These are phyloP conservation scores for Musca vetustissima DNA, from an alignment of 1,140 invertebrate species.

Conservation along the genomic window DNA sequence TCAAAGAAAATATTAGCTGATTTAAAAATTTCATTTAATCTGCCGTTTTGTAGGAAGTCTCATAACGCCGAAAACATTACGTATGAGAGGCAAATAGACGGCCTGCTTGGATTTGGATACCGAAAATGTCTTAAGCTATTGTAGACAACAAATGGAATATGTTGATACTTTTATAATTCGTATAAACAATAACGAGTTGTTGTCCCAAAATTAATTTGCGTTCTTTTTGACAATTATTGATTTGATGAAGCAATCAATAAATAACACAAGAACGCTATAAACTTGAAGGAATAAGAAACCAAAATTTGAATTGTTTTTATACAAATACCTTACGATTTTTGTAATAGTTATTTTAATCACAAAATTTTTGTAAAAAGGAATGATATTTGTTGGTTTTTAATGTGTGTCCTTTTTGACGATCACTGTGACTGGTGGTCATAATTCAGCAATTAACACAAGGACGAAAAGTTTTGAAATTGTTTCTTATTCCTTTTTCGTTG, in stretches of 20 bases:
- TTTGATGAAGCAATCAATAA: conserved; percentile 27
- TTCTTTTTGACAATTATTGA: conserved; percentile 52
- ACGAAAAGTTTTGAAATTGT: background rate
- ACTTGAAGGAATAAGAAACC: background rate
- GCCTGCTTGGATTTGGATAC: background rate
- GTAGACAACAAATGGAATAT: conserved; percentile 26
- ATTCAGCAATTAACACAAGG: conserved; percentile 32
- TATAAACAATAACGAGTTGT: conserved; percentile 27
- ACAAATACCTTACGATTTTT: background rate
- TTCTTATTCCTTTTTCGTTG: conserved; percentile 2
- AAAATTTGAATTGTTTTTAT: background rate
- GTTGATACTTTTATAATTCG: conserved; percentile 8
- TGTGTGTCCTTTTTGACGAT: conserved; percentile 32
- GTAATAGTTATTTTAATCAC: background rate
- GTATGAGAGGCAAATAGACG: conserved; percentile 16
- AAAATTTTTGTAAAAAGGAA: background rate
- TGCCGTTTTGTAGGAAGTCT: conserved; percentile 50
- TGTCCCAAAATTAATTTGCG: conserved; percentile 37
- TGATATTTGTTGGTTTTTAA: conserved; percentile 20
- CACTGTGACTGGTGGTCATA: conserved; percentile 22
- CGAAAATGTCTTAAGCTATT: background rate
- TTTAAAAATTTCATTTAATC: conserved; percentile 32
- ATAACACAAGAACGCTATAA: conserved; percentile 19
- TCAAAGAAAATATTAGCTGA: background rate
- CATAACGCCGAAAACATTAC: conserved; percentile 35